A percentile compares a stretch with the other conserved stretches of the same genome.
These are phyloP conservation scores for Drosophila nasuta DNA, from an alignment of 1,140 invertebrate species.

Conservation along the genomic window DNA sequence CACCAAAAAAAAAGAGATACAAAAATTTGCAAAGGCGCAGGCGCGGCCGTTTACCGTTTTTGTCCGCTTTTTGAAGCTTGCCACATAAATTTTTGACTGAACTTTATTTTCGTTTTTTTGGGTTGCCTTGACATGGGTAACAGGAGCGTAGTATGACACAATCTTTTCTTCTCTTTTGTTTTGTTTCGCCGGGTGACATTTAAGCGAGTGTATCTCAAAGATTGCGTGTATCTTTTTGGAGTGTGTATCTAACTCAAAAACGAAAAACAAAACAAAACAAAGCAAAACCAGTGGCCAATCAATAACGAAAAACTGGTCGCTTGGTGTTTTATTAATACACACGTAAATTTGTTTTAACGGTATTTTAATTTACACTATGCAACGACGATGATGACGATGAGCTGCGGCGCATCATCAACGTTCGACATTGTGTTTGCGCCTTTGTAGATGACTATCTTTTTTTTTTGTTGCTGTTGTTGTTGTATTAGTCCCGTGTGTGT, in stretches of 20 bases:
- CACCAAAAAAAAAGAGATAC: slow-evolving; percentile 2
- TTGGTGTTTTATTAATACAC: slow-evolving; percentile 19
- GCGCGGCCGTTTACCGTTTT: slow-evolving; percentile 72
- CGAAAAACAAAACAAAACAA: too few species aligned
- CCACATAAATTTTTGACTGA: slow-evolving; percentile 67
- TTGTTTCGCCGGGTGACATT: not conserved
- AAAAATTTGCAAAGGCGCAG: slow-evolving; percentile 46
- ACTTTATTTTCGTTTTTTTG: not conserved
- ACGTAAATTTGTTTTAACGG: slow-evolving; percentile 46
- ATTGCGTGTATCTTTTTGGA: slow-evolving; percentile 2
- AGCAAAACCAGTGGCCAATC: slow-evolving; percentile 23
- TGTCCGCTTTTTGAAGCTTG: slow-evolving; percentile 56
- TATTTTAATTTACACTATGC: slow-evolving; percentile 43
- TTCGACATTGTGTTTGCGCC: slow-evolving; percentile 58
- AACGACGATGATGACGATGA: not conserved
- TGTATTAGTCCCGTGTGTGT: too few species aligned
- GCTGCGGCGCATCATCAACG: slow-evolving; percentile 34
- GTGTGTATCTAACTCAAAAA: not conserved
- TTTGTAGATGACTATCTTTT: slow-evolving; percentile 67
- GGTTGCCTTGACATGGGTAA: slow-evolving; percentile 41
- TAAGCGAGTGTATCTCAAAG: slow-evolving; percentile 4
- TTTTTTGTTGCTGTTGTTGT: slow-evolving; percentile 24
- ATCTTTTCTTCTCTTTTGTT: not conserved
- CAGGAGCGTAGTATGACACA: slow-evolving; percentile 10
- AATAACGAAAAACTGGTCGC: slow-evolving; percentile 24